These are phyloP conservation scores for Trachops cirrhosus DNA, from an alignment of 2,797 vertebrate genomes.

Conservation along the genomic window DNA sequence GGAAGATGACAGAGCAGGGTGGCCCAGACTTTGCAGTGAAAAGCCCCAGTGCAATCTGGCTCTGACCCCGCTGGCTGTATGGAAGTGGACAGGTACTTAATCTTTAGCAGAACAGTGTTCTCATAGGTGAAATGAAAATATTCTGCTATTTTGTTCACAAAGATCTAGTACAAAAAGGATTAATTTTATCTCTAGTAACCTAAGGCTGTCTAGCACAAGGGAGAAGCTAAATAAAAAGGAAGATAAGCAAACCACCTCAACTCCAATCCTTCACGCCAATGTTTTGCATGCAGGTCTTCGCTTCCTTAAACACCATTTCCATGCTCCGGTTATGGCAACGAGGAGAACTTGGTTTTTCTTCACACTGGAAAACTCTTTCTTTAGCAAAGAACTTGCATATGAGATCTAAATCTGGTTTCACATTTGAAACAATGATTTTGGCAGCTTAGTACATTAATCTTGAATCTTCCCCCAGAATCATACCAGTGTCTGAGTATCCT, in stretches of 20 bases:
- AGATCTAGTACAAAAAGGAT: constrained; percentile 68
- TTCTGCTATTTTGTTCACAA: constrained; percentile 74
- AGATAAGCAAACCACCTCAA: constrained; percentile 54
- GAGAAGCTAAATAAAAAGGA: constrained; percentile 64
- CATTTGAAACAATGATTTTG: constrained; percentile 48
- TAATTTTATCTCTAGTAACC: constrained; percentile 69
- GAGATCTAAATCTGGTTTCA: constrained; percentile 56
- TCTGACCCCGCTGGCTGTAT: neutral
- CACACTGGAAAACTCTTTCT: constrained; percentile 46
- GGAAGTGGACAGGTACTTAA: neutral
- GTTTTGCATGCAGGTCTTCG: neutral
- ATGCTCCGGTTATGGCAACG: neutral
- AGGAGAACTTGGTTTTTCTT: constrained; percentile 40
- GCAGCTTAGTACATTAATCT: constrained; percentile 33
- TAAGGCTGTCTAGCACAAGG: constrained; percentile 36
- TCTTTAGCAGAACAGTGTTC: neutral
- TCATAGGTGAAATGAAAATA: neutral
- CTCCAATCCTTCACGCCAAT: constrained; percentile 21
- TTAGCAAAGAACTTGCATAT: constrained; percentile 11
- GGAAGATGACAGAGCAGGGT: neutral
- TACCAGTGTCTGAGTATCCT: neutral
- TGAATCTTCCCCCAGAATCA: constrained; percentile 38
- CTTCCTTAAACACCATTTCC: neutral
- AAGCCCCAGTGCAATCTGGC: neutral
- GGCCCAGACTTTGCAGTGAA: neutral